phyloP scores from a whole-genome alignment of 2,797 vertebrate species.

The Malacoctenus gilli region DNA sequence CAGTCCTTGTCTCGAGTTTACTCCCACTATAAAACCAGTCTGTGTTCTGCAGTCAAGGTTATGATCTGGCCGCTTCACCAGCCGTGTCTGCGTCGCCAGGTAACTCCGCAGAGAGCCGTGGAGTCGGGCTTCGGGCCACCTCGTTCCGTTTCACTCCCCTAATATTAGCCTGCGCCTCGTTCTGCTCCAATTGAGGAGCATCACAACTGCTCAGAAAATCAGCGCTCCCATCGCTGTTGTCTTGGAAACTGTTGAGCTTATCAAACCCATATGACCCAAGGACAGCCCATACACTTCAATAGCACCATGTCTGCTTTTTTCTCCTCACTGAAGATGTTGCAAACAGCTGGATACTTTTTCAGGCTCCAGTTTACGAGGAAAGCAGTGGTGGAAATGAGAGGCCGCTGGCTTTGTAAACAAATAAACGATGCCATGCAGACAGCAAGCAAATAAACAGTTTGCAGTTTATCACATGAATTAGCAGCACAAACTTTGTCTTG shows the following conservation, averaged over 20 bases:
- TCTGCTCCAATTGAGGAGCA: constrained; percentile 62
- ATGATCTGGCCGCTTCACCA: constrained; percentile 46
- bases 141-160: constrained; percentile 55
- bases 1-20: constrained; percentile 6
- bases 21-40: constrained; percentile 15
- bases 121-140: constrained; percentile 36
- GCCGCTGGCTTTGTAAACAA: constrained; percentile 13
- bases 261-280: constrained; percentile 50
- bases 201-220: constrained; percentile 48
- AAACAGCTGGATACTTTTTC: constrained; percentile 11
- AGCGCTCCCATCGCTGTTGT: constrained; percentile 51
- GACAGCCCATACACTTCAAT: constrained; percentile 32
- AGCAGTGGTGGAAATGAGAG: constrained; percentile 9
- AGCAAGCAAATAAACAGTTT: constrained; percentile 11
- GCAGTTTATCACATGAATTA: constrained; percentile 31
- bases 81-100: constrained; percentile 8
- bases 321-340: constrained; percentile 18
- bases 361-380: constrained; percentile 13
- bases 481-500: constrained; percentile 31
- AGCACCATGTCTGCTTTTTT: constrained; percentile 20
- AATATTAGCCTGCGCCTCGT: constrained; percentile 60
- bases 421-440: neutral
- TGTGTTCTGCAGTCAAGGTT: constrained; percentile 46
- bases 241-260: constrained; percentile 63
- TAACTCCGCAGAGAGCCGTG: constrained; percentile 34